Evolutionary conservation across 2,888 invertebrate genomes (phyloP).

Genomic region (Abrostola triplasia): DNA sequence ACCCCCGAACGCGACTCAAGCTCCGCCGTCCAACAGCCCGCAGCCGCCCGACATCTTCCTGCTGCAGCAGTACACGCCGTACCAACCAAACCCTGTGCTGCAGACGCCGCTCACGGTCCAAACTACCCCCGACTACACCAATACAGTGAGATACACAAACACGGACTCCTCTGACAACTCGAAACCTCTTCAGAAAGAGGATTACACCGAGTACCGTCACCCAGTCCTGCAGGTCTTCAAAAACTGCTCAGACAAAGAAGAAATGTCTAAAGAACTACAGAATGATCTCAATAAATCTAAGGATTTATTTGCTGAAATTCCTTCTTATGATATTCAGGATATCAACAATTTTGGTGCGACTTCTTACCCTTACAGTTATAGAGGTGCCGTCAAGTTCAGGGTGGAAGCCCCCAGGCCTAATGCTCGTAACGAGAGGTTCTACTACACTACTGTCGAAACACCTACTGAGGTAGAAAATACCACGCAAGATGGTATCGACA

Average conservation of each 20-base stretch:
- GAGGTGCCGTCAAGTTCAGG: slow-evolving; percentile 69
- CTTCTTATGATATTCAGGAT: slow-evolving; percentile 64
- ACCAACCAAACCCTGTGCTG: slow-evolving; percentile 34
- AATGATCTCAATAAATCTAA: slow-evolving; percentile 65
- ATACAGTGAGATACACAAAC: slow-evolving; percentile 40
- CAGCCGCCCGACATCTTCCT: slow-evolving; percentile 72
- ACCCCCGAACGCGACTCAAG: slow-evolving; percentile 33
- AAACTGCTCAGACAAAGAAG: slow-evolving; percentile 69
- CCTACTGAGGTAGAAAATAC: slow-evolving; percentile 57
- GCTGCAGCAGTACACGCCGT: slow-evolving; percentile 68
- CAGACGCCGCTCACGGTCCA: slow-evolving; percentile 57
- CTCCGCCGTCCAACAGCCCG: slow-evolving; percentile 33
- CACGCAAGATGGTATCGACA: slow-evolving; percentile 77
- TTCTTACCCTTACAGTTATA: slow-evolving; percentile 66
- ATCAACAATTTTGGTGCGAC: slow-evolving; percentile 76
- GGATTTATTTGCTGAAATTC: slow-evolving; percentile 63
- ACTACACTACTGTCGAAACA: slow-evolving; percentile 67
- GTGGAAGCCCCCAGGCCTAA: slow-evolving; percentile 70
- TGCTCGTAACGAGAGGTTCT: slow-evolving; percentile 75
- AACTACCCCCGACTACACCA: slow-evolving; percentile 55
- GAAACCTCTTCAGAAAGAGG: slow-evolving; percentile 69
- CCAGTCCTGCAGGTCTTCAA: slow-evolving; percentile 80
- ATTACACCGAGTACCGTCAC: slow-evolving; percentile 59
- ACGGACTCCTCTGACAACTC: slow-evolving; percentile 38
- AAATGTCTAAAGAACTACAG: slow-evolving; percentile 56